These are phyloP conservation scores for Microcebus lehilahytsara DNA, from an alignment of 2,113 vertebrate species.

Conservation along the genomic window DNA sequence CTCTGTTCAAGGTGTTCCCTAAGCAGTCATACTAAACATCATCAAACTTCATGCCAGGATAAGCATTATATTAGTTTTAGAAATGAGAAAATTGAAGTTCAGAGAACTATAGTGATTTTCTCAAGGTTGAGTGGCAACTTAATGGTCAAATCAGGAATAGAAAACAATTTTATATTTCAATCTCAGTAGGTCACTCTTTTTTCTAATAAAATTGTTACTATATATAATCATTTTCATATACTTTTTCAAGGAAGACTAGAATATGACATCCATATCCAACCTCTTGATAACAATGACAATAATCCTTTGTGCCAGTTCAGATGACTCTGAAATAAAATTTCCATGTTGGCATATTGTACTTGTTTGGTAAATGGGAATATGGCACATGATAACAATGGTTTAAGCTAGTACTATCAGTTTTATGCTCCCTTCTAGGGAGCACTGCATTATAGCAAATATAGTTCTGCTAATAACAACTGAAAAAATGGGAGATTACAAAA, in stretches of 20 bases:
- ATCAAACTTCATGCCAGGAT: not conserved
- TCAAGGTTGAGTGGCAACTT: slow-evolving; percentile 1
- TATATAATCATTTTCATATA: not conserved
- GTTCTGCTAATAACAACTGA: not conserved
- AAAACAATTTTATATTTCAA: not conserved
- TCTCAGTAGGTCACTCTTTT: not conserved
- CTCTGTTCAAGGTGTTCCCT: not conserved
- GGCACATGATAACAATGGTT: not conserved
- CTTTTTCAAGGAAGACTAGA: not conserved
- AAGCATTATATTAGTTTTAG: not conserved
- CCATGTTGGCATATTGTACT: not conserved
- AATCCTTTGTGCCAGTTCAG: not conserved
- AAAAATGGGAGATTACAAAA: not conserved
- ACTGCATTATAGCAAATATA: not conserved
- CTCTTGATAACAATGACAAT: not conserved
- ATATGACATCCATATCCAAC: not conserved
- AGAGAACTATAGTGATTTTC: slow-evolving; percentile 1
- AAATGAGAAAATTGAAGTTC: slow-evolving; percentile 12
- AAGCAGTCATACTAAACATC: not conserved
- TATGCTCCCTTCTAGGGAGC: not conserved
- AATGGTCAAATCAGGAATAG: slow-evolving; percentile 5
- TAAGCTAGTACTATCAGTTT: not conserved
- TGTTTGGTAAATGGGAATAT: not conserved
- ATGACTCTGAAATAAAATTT: not conserved
- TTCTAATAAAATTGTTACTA: not conserved